Evolutionary conservation across 1,140 invertebrate species (phyloP).

Genomic region (Sminthurides bifidus): DNA sequence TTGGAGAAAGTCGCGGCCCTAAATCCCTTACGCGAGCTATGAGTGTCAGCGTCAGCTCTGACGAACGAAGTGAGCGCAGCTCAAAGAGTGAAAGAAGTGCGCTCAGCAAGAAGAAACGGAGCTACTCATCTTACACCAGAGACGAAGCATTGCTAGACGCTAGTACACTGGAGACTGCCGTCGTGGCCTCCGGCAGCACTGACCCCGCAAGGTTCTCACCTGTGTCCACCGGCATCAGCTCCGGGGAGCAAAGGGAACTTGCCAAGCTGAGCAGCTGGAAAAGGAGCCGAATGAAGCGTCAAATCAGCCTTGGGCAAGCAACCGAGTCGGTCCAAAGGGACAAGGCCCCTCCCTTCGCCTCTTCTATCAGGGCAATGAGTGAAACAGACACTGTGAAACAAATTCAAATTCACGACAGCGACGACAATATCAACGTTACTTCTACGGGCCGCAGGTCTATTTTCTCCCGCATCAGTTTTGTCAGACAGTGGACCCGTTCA

Average conservation of each 20-base stretch:
- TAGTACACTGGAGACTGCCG: too few relatives aligned
- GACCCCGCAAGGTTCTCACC: background rate
- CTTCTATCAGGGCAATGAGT: too few relatives aligned
- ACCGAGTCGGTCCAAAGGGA: background rate
- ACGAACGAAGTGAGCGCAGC: slow-evolving; percentile 8
- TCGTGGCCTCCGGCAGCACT: background rate
- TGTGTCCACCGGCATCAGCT: slow-evolving; percentile 3
- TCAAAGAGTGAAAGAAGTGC: slow-evolving; percentile 22
- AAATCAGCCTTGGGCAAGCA: slow-evolving; percentile 22
- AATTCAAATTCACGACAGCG: background rate
- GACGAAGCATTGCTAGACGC: too few relatives aligned
- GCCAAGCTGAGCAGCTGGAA: slow-evolving; percentile 18
- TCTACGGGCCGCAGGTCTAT: slow-evolving; percentile 18
- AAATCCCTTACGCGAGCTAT: too few relatives aligned
- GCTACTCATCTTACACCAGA: too few relatives aligned
- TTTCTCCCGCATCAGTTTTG: slow-evolving; percentile 25
- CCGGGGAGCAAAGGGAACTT: slow-evolving; percentile 19
- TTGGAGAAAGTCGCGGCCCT: background rate
- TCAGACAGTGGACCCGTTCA: slow-evolving; percentile 11
- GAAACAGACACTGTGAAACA: too few relatives aligned
- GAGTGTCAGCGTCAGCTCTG: too few relatives aligned
- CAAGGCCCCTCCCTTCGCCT: background rate
- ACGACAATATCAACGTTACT: background rate
- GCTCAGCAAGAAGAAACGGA: background rate
- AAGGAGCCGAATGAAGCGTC: slow-evolving; percentile 11